Conservation (phyloP, 2,113 vertebrate genomes). For the Puma concolor region DNA sequence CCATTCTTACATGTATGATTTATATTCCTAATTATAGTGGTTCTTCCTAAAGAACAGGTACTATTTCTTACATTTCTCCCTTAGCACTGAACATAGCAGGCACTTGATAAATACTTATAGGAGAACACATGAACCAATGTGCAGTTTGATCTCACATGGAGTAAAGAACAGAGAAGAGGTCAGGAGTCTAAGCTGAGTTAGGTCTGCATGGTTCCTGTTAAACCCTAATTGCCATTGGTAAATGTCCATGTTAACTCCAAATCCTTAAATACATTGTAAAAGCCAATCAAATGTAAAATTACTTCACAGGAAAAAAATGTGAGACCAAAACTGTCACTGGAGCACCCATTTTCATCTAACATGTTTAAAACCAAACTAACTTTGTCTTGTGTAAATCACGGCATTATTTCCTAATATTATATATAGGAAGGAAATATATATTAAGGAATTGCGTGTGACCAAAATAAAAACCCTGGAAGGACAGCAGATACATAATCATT, state of each 20-base stretch:
- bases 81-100: neutral
- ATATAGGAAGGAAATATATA: neutral
- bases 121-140: neutral
- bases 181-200: neutral
- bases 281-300: constrained; percentile 13
- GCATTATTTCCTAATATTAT: neutral
- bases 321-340: neutral
- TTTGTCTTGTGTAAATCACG: neutral
- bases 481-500: neutral
- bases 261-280: neutral
- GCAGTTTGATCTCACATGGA: neutral
- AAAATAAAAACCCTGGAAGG: constrained; percentile 10
- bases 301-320: neutral
- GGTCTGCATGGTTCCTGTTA: neutral
- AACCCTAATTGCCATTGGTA: neutral
- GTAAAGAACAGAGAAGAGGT: neutral
- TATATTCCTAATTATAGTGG: neutral
- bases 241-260: neutral
- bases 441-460: neutral
- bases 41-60: neutral
- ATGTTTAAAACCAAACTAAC: neutral
- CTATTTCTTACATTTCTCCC: neutral
- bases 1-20: neutral
- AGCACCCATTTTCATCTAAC: neutral
- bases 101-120: neutral